These are phyloP conservation scores for Rhinolophus ferrumequinum DNA, from an alignment of 2,113 vertebrate genomes.

Conservation along the genomic window DNA sequence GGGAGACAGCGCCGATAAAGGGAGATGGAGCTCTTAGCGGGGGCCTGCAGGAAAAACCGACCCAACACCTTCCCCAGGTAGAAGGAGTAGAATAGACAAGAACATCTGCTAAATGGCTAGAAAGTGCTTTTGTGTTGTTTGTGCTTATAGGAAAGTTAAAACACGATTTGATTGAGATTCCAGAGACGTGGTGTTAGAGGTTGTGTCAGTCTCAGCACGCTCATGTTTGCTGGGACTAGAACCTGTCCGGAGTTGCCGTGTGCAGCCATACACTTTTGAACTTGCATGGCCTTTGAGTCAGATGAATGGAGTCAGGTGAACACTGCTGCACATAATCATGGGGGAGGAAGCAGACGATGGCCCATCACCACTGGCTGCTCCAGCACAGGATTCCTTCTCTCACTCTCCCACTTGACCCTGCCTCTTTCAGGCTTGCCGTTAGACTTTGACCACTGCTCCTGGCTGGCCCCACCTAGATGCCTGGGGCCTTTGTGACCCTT, in stretches of 20 bases:
- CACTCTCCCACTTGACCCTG: rapidly evolving
- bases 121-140: not conserved
- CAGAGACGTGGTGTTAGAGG: not conserved
- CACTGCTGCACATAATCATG: rapidly evolving
- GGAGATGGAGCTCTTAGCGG: too few species aligned
- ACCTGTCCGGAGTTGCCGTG: not conserved
- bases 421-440: not conserved
- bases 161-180: not conserved
- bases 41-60: too few species aligned
- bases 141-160: not conserved
- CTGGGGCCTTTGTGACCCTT: not conserved
- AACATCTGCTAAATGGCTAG: not conserved
- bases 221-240: not conserved
- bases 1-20: too few species aligned
- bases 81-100: not conserved
- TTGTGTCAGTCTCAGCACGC: not conserved
- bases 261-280: too few species aligned
- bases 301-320: not conserved
- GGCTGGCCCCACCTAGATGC: not conserved
- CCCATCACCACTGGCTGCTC: not conserved
- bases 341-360: not conserved
- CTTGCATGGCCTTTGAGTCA: not conserved
- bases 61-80: rapidly evolving
- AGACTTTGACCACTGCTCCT: not conserved
- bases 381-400: not conserved